These are phyloP conservation scores for Gracilinanus agilis DNA, from an alignment of 2,113 vertebrate genomes.

Conservation along the genomic window DNA sequence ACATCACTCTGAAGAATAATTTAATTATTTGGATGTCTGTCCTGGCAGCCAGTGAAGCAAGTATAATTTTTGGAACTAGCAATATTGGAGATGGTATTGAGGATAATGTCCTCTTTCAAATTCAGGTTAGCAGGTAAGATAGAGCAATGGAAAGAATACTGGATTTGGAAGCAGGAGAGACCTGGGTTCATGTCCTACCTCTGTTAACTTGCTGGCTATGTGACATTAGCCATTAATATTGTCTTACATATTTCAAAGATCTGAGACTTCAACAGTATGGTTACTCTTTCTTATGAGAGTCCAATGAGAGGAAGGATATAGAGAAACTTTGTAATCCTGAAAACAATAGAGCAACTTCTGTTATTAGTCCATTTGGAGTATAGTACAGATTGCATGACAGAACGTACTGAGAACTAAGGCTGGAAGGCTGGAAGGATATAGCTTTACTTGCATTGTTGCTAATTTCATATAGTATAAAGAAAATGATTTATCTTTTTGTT, in stretches of 20 bases:
- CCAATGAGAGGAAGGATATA: not conserved
- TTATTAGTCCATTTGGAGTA: not conserved
- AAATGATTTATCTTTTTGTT: conserved; percentile 36
- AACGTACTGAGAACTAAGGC: not conserved
- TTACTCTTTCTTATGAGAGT: not conserved
- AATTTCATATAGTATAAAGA: not conserved
- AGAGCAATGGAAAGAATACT: not conserved
- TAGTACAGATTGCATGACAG: not conserved
- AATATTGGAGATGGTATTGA: not conserved
- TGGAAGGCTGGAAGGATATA: not conserved
- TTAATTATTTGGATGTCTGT: not conserved
- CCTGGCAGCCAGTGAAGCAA: not conserved
- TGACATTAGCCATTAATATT: too few relatives aligned
- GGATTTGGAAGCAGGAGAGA: not conserved
- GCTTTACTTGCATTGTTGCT: not conserved
- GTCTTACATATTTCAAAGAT: too few relatives aligned
- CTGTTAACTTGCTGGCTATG: not conserved
- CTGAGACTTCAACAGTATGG: too few relatives aligned
- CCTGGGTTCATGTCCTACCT: not conserved
- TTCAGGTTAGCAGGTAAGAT: not conserved
- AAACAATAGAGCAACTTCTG: not conserved
- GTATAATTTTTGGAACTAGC: not conserved
- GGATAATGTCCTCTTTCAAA: not conserved
- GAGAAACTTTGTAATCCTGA: not conserved
- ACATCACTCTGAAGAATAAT: not conserved